Base-by-base conservation (phyloP, 2,113 vertebrate species). In the Panthera tigris region DNA sequence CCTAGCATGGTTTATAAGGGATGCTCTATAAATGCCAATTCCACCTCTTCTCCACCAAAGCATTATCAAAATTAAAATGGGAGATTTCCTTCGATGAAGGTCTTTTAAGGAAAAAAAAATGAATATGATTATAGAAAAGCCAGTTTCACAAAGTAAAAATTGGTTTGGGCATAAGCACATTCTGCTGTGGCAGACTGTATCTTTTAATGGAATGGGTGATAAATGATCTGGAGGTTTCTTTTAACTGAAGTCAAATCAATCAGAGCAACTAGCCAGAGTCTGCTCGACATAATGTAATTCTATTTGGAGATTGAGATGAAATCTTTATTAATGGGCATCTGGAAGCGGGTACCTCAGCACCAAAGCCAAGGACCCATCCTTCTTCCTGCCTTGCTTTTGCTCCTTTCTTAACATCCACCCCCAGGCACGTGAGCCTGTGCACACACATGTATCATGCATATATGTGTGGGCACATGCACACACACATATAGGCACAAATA, bases 321-420 rank as follows among this genome's bases (percentile, higher is more conserved):
- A 10, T 96, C 97, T 96, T 81, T 61, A 94, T 97, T 87, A 97
- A 39, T 11, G 79, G 89, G 65, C 95, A 95, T 66, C 97, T 95
- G 95, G 96, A 98, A 96, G 94, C 92, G 92, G 36, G 13, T 93
- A 81, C 73, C 0, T 7, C 8, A 0, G 25, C 39, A 63, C 33
- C 85, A 73, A 94, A 91, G 83, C 2, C 81, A 50, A 71, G 81
- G 4, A 84, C 82, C 96, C 66, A 29, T 3, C 69, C 31, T 23
- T 79, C 69, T 80, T 52, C 92, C 41, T 87, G 84, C 45, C 52
- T 93, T 52, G 25, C 12, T 79, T 33, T 33, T 33, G 55, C 33
- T 82, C 91, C 21, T 88, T 36, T 96, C 4, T 76, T n/a, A 63
- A 21, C 8, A 50, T 6, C 41, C 2, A 48, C 25, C 36, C 5